These are phyloP conservation scores for Zapus hudsonius DNA, from an alignment of 2,113 vertebrate genomes.

Conservation along the genomic window DNA sequence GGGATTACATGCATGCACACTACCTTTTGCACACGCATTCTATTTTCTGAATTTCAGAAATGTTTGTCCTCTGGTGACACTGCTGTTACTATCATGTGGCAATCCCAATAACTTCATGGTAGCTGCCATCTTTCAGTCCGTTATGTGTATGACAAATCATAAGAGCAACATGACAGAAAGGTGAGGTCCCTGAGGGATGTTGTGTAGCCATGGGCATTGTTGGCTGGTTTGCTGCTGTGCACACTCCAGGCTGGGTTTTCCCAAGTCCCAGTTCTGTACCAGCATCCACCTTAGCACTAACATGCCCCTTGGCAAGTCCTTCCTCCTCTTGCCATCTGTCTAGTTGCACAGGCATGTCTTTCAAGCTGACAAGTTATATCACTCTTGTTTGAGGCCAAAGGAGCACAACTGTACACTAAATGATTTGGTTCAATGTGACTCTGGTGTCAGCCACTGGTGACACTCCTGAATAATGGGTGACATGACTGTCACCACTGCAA, in stretches of 20 bases:
- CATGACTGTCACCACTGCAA: not conserved
- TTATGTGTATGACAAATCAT: not conserved
- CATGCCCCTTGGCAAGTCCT: not conserved
- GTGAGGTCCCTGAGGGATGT: not conserved
- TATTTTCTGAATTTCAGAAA: conserved; percentile 51
- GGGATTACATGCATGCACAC: not conserved
- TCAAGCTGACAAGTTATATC: not conserved
- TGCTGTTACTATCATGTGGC: not conserved
- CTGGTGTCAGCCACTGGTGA: not conserved
- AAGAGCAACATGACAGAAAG: not conserved
- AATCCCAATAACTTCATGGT: not conserved
- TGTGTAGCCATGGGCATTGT: not conserved
- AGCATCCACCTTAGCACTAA: not conserved
- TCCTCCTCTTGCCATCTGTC: not conserved
- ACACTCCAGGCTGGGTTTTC: not conserved
- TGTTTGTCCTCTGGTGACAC: rapidly evolving
- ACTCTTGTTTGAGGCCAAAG: not conserved
- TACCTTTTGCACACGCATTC: not conserved
- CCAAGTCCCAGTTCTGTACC: too few relatives aligned
- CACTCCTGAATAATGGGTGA: not conserved
- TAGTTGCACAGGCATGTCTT: not conserved
- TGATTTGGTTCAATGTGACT: not conserved
- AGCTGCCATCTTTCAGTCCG: not conserved
- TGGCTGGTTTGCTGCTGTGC: not conserved
- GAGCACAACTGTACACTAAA: not conserved